A percentile compares a stretch with the other conserved stretches of the same genome.
Evolutionary conservation across 2,797 vertebrate species (phyloP).

Genomic region (Hydrolagus colliei): DNA sequence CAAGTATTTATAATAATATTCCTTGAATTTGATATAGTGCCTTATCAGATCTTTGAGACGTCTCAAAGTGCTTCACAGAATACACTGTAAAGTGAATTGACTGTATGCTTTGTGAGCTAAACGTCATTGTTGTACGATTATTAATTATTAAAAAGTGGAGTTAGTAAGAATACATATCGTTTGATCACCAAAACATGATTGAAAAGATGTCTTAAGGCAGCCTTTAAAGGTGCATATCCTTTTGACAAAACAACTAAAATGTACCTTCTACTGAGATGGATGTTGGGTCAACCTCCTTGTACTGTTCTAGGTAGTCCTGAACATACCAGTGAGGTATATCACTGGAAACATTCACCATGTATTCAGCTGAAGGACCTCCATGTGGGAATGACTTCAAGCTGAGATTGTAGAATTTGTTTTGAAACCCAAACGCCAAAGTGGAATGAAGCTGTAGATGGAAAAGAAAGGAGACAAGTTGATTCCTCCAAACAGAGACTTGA

Average conservation of each 20-base stretch:
- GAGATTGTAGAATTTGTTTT: conserved; percentile 68
- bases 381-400: conserved; percentile 36
- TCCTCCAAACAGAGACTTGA: too few relatives aligned
- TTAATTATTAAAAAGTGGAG: too few relatives aligned
- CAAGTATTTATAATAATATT: too few relatives aligned
- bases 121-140: too few relatives aligned
- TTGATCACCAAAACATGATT: too few relatives aligned
- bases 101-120: too few relatives aligned
- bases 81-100: too few relatives aligned
- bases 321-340: conserved; percentile 75
- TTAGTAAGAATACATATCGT: too few relatives aligned
- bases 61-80: too few relatives aligned
- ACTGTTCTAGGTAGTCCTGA: conserved; percentile 61
- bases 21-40: too few relatives aligned
- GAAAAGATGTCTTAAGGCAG: too few relatives aligned
- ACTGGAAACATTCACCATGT: conserved; percentile 64
- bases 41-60: too few relatives aligned
- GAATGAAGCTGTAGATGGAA: conserved; percentile 47
- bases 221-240: not conserved
- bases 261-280: conserved; percentile 58
- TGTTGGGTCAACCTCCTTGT: conserved; percentile 44
- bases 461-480: not conserved
- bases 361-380: conserved; percentile 42
- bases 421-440: conserved; percentile 58
- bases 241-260: conserved; percentile 17